phyloP scores from a whole-genome alignment of 2,797 vertebrate species.

The Melanotaenia maccullochi region DNA sequence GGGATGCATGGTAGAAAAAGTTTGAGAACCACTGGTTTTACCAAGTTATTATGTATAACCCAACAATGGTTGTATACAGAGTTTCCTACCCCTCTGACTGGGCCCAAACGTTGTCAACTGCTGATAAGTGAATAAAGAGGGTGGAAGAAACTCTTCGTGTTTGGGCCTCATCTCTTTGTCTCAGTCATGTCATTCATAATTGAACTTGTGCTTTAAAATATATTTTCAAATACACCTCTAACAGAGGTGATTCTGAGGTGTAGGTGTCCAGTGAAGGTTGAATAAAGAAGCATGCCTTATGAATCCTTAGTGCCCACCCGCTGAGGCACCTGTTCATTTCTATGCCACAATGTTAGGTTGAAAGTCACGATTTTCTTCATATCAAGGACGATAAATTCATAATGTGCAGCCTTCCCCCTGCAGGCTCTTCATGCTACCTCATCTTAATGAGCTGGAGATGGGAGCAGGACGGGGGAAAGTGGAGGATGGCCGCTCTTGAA shows the following conservation, averaged over 20 bases:
- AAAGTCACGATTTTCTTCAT: conserved; percentile 69
- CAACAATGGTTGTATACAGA: too few species aligned
- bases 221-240: neutral
- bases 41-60: too few species aligned
- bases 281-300: conserved; percentile 61
- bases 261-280: conserved; percentile 42
- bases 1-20: too few species aligned
- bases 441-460: conserved; percentile 65
- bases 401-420: conserved; percentile 58
- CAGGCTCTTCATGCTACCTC: conserved; percentile 62
- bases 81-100: too few species aligned
- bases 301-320: conserved; percentile 32
- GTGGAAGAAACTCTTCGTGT: too few species aligned
- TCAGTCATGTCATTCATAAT: too few species aligned
- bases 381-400: conserved; percentile 73
- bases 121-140: too few species aligned
- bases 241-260: conserved; percentile 41
- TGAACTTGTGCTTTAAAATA: too few species aligned
- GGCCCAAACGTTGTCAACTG: too few species aligned
- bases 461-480: conserved; percentile 27
- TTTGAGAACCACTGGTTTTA: too few species aligned
- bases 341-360: conserved; percentile 38
- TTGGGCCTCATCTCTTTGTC: too few species aligned
- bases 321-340: conserved; percentile 29
- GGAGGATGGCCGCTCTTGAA: conserved; percentile 55